Evolutionary conservation across 2,797 vertebrate species (phyloP), one percentile per base, ranked within the genome.

Genomic region (Cyprinella venusta): DNA sequence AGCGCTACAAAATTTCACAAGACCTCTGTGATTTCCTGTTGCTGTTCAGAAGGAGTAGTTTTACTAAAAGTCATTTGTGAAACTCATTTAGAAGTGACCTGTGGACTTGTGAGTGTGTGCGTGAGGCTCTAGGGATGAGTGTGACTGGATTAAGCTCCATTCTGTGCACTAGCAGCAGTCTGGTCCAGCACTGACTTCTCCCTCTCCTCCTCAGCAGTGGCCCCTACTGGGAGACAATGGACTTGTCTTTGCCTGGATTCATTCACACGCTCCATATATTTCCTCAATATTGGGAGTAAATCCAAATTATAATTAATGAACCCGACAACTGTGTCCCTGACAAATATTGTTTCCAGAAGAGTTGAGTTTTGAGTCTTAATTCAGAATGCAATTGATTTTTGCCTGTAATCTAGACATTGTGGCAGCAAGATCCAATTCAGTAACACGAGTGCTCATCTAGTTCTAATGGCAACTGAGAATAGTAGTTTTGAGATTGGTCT

Each of bases 211-310:
- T 90, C 87, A 85, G 76, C 82, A 90, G 76, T 90, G 91, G 90
- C 89, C 82, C 86, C 90, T 90, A 89, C 82, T 89, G 87, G 86
- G 80, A 86, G 77, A 89, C 24, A 76, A 16, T 52, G 68, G 8
- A 85, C 52, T 83, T 82, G 52, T 78, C 4, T 45, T 26, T 54
- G 50, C 75, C 69, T 16, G 18, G 77, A 77, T 65, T 33, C n/a
- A 36, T 68, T 42, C n/a, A 36, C 7, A 68, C 67, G 33, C 12
- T 70, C 36, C 24, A 19, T 74, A 54, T 36, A 36, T 36, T 36
- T 36, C 5, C 33, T 36, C 5, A 45, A 77, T 52, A 48, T 76
- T 26, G 30, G 72, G 54, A 64, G 33, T 50, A 85, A 48, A 42
- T 81, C 81, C 76, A 85, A 61, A 80, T 21, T 70, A 70, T 7